Evolutionary conservation across 2,888 invertebrate genomes (phyloP), one percentile per base, ranked within the genome.

Genomic region (Cryptosula pallasiana): DNA sequence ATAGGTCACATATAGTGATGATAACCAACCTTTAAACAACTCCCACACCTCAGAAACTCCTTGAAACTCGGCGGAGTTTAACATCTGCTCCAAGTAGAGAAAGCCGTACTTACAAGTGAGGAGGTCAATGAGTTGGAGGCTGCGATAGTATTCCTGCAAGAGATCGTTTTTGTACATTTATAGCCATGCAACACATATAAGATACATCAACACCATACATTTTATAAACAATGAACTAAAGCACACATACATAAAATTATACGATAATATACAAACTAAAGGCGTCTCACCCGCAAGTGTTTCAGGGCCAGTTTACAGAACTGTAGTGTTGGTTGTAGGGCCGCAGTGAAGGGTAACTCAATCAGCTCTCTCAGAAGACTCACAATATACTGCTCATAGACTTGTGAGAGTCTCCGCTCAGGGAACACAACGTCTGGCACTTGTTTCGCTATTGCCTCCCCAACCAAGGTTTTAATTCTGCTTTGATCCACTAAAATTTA

Each of bases 11-110:
- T n/a, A n/a, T n/a, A n/a, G n/a, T n/a, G n/a, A n/a, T n/a, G n/a
- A n/a, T n/a, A n/a, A n/a, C n/a, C n/a, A n/a, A 63, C 63, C 63
- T 63, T 63, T 16, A 63, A 63, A 63, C 27, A 29, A 13, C 27
- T 63, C 63, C 63, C 32, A 27, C 16, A 63, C 32, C 16, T 63
- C 63, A 1, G 5, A 16, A 5, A 29, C 63, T 32, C 63, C 63
- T 32, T 63, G 20, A 20, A 32, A 45, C 20, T 5, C 9, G 20
- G 45, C 9, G 20, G 45, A 45, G 5, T 5, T 13, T 20, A 45
- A 45, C 20, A 13, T 45, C 45, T 20, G 5, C 20, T 45, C 45
- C 5, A 45, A 20, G 20, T 45, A 45, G 20, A 45, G 45, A 45
- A 63, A 9, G 13, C 25, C 63, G n/a, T 27, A 63, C 9, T 63